A percentile compares a stretch with the other conserved stretches of the same genome.
phyloP scores from a whole-genome alignment of 2,113 vertebrate species.

The Ornithorhynchus anatinus region DNA sequence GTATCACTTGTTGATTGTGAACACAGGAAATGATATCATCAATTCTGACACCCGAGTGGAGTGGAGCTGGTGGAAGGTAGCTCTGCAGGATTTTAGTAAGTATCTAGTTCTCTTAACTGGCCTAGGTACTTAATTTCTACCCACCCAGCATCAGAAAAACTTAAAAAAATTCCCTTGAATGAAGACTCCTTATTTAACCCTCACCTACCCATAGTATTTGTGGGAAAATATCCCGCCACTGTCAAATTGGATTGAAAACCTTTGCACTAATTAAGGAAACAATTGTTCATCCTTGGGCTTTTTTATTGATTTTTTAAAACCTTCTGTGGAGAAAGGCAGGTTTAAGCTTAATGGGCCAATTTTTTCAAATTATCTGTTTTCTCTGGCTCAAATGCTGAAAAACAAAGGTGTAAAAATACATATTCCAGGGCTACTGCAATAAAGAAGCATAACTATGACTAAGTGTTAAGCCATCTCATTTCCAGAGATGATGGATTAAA shows the following conservation, averaged over 20 bases:
- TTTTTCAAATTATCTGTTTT: no score
- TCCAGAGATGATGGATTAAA: no score
- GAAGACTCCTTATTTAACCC: conserved; percentile 27
- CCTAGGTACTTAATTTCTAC: conserved; percentile 17
- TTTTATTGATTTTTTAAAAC: no score
- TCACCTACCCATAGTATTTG: background rate
- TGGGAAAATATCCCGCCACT: background rate
- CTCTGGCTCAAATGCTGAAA: no score
- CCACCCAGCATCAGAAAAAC: conserved; percentile 16
- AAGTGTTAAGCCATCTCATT: no score
- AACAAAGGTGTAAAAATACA: no score
- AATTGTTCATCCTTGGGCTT: no score
- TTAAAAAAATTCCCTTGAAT: background rate
- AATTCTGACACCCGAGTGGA: background rate
- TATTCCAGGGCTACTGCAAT: no score
- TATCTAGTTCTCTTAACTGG: background rate
- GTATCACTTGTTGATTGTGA: background rate
- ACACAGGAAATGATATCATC: background rate
- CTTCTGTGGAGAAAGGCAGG: no score
- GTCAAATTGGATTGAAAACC: background rate
- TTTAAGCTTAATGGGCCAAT: no score
- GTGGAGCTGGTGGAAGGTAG: background rate
- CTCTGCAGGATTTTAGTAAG: conserved; percentile 1
- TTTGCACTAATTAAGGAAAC: fast-evolving
- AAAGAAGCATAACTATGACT: no score